Evolutionary conservation across 2,797 vertebrate genomes (phyloP), one percentile per base, ranked within the genome.

Genomic region (Vespertilio murinus): DNA sequence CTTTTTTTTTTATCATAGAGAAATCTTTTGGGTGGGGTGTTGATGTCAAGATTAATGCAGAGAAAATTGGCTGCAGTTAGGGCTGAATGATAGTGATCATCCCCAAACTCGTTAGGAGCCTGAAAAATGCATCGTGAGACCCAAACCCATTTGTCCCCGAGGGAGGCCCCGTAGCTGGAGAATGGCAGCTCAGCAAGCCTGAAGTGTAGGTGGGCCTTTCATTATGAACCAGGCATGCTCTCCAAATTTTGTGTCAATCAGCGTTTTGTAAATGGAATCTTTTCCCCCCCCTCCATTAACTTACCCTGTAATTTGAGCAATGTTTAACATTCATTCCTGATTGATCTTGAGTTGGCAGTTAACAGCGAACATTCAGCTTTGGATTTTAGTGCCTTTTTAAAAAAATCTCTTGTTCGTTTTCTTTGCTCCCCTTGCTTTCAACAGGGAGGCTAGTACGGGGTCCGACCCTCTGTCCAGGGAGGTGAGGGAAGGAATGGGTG

Each of bases 181-280:
- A 82, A 40, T 35, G 52, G 71, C 45, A 88, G 78, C 70, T 71
- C 23, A 78, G 78, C 74, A 61, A 18, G 38, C 33, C 82, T 73
- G 49, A 94, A 22, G 88, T 64, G 97, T 97, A 71, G 96, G 94
- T 0, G 7, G 91, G 45, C 73, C 88, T 95, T 88, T 95, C 96
- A 86, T 93, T 96, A 82, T 75, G 95, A 96, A 92, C 84, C 79
- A 93, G 82, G 85, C 90, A 81, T 93, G 91, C 90, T 93, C 95
- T 86, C 71, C 81, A 95, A 92, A 93, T 94, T 69, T 49, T 78
- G 61, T 96, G 97, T 95, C 94, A 96, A n/a, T 97, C 94, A 93
- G 74, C 90, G 56, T 94, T 95, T 95, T 88, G 94, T 95, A 96
- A 95, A 88, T 94, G 82, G 70, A 85, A 83, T 93, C 71, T 74